Base-by-base conservation (phyloP, 2,888 invertebrate genomes). In the Caenorhabditis japonica region DNA sequence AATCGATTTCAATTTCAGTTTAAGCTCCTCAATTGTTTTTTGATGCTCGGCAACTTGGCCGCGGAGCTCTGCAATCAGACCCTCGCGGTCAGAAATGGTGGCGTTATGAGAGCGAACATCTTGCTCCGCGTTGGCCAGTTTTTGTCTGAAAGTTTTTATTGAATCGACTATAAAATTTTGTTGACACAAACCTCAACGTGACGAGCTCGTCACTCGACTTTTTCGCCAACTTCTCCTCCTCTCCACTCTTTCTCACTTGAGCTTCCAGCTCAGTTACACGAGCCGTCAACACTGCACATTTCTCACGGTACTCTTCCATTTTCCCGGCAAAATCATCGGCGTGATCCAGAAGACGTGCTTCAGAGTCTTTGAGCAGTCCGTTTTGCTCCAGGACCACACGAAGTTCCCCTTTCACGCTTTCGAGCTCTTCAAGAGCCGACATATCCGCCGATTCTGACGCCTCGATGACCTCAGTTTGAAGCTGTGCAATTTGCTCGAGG, bases 281-380 rank as follows among this genome's bases (percentile, higher is more conserved):
- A 1, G 15, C 38, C 8, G 43, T 41, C 49, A 61, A 5, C 17
- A 21, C 19, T 2, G 12, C 17, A 19, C 62, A 62, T 25, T 58
- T 39, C n/a, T 62, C 51, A 1, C 34, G 21, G 33, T 71, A 52
- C 51, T 49, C 39, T 2, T 79, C 79, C 59, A 69, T 70, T 33
- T 64, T 38, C 10, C 23, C 46, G 0, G 76, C 79, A 15, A 47
- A 79, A 15, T 77, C 76, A 30, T 79, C 77, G 1, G 77, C 77
- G n/a, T 72, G 72, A 44, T 79, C 77, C 58, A 79, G 47, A 1
- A 79, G 60, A 7, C 77, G 47, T 10, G 60, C 69, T 59, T 79
- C 79, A 3, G 75, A 75, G 38, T 77, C 77, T 39, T 79, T 76
- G 39, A 79, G 59, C 25, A 79, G 43, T 25, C 53, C 70, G 46